phyloP scores from a whole-genome alignment of 2,113 vertebrate species.

The Apaloderma vittatum region DNA sequence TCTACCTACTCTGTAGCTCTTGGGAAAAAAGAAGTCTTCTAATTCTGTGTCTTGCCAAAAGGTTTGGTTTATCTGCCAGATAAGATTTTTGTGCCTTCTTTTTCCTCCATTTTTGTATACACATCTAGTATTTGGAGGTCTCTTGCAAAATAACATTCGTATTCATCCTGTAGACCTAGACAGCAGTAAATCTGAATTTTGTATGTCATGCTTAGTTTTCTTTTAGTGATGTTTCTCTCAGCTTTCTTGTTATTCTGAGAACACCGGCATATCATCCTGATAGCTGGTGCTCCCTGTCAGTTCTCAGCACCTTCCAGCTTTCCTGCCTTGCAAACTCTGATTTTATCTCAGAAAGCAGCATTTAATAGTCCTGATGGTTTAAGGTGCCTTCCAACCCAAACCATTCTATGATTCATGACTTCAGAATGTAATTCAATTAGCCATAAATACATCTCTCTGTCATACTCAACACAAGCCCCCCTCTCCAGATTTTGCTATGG shows the following conservation, averaged over 20 bases:
- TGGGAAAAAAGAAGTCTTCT: neutral
- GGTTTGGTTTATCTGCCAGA: neutral
- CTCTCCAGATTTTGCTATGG: neutral
- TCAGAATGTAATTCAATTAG: conserved; percentile 3
- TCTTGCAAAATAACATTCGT: neutral
- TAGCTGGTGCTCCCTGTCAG: neutral
- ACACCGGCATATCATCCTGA: neutral
- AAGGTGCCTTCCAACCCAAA: no score
- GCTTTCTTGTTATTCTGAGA: neutral
- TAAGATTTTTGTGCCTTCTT: neutral
- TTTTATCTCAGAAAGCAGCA: conserved; percentile 7
- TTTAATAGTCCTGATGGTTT: neutral
- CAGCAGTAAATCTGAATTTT: neutral
- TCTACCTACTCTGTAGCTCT: neutral
- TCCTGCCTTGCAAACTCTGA: neutral
- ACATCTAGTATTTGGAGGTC: neutral
- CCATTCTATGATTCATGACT: neutral
- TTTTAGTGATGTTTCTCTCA: neutral
- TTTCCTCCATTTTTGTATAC: neutral
- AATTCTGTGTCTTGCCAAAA: neutral
- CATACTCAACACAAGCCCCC: neutral
- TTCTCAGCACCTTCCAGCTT: neutral
- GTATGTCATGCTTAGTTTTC: neutral
- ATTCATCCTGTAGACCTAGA: neutral
- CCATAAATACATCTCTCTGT: neutral